Evolutionary conservation across 92 coral and sea anemone species (phyloP), one percentile per base, ranked within the genome.

Genomic region (Parazoanthus atlanticus): DNA sequence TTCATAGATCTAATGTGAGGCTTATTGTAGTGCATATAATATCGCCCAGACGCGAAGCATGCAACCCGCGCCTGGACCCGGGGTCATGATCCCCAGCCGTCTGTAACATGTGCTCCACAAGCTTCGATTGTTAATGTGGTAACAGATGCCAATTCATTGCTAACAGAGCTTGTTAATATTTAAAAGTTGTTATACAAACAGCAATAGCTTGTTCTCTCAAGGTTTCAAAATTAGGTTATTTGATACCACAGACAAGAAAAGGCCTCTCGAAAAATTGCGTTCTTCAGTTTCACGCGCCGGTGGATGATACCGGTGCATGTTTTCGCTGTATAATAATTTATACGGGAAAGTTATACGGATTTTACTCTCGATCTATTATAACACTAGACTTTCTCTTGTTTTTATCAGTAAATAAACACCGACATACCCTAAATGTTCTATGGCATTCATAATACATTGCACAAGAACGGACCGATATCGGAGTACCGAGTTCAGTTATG

Each of bases 101-200:
- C 79, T 84, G 87, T 71, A 71, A 70, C 87, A 84, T 74, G 77
- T 84, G 87, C 66, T 71, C 40, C n/a, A 23, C 87, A 84, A 70
- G 66, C 87, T 69, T 49, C 41, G 78, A 84, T 84, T 84, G 87
- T 46, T 72, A 75, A 17, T 9, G 58, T 70, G 46, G 78, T 38
- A 69, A 84, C 78, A 70, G 78, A 46, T 69, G 78, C 76, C 29
- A 43, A 40, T 43, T 32, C 66, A 71, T 41, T 34, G 47, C 70
- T 78, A 41, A 78, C 82, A 78, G 86, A 82, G 74, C 87, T 54
- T 28, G 87, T 84, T 84, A 84, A 84, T 84, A 43, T 84, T 84
- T 84, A 84, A 84, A 32, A 71, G 71, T 28, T 41, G 86, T 15
- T 28, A n/a, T 34, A 31, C 56, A 67, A 29, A 70, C 78, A 84